Evolutionary conservation across 2,113 vertebrate genomes (phyloP), one percentile per base, ranked within the genome.

Genomic region (Zosterops japonicus): DNA sequence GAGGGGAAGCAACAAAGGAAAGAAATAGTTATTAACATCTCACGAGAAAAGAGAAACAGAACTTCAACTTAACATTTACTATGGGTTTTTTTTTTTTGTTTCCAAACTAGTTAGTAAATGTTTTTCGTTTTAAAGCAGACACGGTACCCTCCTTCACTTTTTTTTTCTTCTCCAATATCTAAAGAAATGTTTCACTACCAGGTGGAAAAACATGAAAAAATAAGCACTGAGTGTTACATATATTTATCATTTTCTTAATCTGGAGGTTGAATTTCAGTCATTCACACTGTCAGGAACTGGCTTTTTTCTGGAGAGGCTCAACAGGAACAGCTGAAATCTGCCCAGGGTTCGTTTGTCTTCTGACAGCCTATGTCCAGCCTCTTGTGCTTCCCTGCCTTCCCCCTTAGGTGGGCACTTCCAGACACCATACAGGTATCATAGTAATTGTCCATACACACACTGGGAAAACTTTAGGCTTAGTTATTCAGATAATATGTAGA

Each of bases 131-230:
- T 64, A 72, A 89, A 90, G 93, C 24, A 82, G 39, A 59, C 17
- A 53, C 20, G 33, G 56, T 27, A 76, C 4, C 14, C 5, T 4
- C 28, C 41, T 64, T 13, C 11, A 59, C 12, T 53, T 35, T 95
- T 89, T 91, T 91, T 50, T 83, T 52, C 39, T 89, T 80, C 60
- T 65, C 50, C 63, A 72, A 16, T 49, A 84, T 59, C 57, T 87
- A 91, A 94, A 94, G 25, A 94, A 95, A 23, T 65, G 6, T 94
- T 96, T 91, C 39, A 78, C 1, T 46, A 74, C 14, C 16, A 64
- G 46, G 5, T 11, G 29, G 23, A 59, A 85, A 85, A 76, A 23
- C 28, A 29, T 20, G 3, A 63, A 86, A 87, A 87, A 89, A 70
- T 57, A 1, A 36, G 8, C 24, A 36, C 9, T 41, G 49, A 64